Conservation (phyloP, 2,888 invertebrate species). For the Spisula subtruncata region DNA sequence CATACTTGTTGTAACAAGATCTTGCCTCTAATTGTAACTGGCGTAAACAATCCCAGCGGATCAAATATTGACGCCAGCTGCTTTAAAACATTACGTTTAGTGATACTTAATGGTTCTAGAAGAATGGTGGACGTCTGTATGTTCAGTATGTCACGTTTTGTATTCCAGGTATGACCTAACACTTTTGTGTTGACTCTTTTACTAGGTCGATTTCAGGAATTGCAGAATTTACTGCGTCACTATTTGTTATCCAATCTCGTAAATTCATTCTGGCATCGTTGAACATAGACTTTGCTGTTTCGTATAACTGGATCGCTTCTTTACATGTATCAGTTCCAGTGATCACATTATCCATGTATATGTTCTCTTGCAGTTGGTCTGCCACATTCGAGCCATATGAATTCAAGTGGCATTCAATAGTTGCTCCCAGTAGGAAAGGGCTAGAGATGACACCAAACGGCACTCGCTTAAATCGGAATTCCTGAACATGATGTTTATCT, state of each 20-base stretch:
- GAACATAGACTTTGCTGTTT: too few species aligned
- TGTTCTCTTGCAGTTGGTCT: not conserved
- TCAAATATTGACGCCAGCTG: conserved; percentile 44
- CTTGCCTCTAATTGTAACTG: conserved; percentile 40
- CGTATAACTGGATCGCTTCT: not conserved
- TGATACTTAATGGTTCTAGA: not conserved
- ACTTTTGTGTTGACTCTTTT: not conserved
- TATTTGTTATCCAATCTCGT: conserved; percentile 24
- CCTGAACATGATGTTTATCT: conserved; percentile 27
- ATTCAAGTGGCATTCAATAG: conserved; percentile 41
- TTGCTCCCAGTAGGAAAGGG: conserved; percentile 43
- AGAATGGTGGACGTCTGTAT: not conserved
- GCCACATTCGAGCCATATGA: not conserved
- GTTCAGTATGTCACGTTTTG: conserved; percentile 17
- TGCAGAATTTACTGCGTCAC: not conserved
- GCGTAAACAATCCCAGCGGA: conserved; percentile 31
- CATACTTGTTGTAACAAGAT: conserved; percentile 37
- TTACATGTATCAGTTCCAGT: not conserved
- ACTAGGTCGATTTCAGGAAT: not conserved
- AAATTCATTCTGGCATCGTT: conserved; percentile 18
- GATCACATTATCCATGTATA: not conserved
- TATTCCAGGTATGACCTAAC: conserved; percentile 55
- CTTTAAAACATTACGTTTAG: conserved; percentile 30
- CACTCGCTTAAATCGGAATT: conserved; percentile 43
- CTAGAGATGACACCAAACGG: conserved; percentile 47